Percentiles rank a stretch among this genome's conserved stretches.
Evolutionary conservation across 37 sponge, comb jelly and placozoan genomes (phyloP).

Genomic region (Beroe forskalii): DNA sequence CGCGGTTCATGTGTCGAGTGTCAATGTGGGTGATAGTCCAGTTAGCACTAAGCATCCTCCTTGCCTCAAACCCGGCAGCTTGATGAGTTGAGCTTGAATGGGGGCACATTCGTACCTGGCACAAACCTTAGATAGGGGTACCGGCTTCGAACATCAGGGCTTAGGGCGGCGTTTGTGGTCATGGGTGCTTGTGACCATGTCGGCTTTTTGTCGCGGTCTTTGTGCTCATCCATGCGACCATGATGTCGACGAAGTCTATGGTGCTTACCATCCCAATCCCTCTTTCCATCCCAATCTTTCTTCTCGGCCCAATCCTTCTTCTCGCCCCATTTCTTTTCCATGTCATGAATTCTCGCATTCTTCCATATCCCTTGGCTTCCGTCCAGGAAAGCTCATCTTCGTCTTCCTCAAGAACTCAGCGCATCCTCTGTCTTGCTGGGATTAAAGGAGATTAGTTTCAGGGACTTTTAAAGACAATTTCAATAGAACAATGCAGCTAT

Average conservation of each 20-base stretch:
- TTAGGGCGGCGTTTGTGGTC: neutral
- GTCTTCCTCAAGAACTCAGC: neutral
- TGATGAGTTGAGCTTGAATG: neutral
- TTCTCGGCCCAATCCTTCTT: neutral
- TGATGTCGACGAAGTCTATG: neutral
- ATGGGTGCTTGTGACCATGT: neutral
- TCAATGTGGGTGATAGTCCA: neutral
- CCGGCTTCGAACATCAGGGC: neutral
- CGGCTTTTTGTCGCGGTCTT: neutral
- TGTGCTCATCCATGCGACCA: neutral
- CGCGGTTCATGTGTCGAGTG: neutral
- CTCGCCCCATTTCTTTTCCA: neutral
- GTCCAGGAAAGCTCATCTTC: constrained; percentile 10
- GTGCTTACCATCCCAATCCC: neutral
- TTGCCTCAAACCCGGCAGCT: constrained; percentile 1
- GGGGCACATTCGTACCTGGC: neutral
- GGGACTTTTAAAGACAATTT: too few species aligned
- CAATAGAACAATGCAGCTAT: too few species aligned
- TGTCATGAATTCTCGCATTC: neutral
- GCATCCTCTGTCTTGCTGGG: neutral
- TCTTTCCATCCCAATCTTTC: neutral
- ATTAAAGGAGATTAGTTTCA: too few species aligned
- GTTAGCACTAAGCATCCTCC: neutral
- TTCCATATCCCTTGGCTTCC: constrained; percentile 20
- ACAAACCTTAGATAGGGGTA: neutral